Evolutionary conservation across 2,888 invertebrate species (phyloP).

Genomic region (Meiosimyza decipiens): DNA sequence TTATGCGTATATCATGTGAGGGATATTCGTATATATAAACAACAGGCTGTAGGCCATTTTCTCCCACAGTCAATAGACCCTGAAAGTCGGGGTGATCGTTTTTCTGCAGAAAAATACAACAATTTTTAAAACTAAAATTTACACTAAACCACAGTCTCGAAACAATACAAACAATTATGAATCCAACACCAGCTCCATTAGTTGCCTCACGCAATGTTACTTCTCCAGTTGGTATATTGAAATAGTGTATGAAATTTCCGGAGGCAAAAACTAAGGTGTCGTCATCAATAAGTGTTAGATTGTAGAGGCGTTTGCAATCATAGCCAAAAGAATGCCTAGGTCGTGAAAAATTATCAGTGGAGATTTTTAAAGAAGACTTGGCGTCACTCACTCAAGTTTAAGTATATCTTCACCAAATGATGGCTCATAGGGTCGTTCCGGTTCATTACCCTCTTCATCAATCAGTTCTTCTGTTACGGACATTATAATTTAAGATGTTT

Average conservation of each 20-base stretch:
- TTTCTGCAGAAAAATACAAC: constrained; percentile 65
- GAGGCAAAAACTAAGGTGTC: constrained; percentile 81
- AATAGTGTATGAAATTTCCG: constrained; percentile 84
- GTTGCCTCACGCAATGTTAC: constrained; percentile 79
- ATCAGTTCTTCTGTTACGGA: constrained; percentile 44
- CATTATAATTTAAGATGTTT: constrained; percentile 39
- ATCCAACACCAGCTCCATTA: constrained; percentile 84
- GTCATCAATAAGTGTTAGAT: constrained; percentile 81
- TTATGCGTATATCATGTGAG: constrained; percentile 76
- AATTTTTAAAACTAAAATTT: constrained; percentile 13
- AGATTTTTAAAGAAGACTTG: background rate
- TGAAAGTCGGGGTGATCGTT: constrained; percentile 72
- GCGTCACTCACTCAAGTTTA: constrained; percentile 51
- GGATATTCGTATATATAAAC: constrained; percentile 90
- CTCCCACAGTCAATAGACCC: constrained; percentile 83
- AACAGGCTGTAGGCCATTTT: constrained; percentile 78
- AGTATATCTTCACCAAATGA: constrained; percentile 55
- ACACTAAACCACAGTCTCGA: background rate
- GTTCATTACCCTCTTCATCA: constrained; percentile 43
- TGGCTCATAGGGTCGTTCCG: constrained; percentile 16
- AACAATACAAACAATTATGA: constrained; percentile 70
- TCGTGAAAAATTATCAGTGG: background rate
- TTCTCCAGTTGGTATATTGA: constrained; percentile 74
- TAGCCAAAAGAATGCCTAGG: constrained; percentile 87
- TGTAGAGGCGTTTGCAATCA: constrained; percentile 83